Percentiles rank a stretch among this genome's conserved stretches.
Evolutionary conservation across 2,888 invertebrate genomes (phyloP).

Genomic region (Volucella inanis): DNA sequence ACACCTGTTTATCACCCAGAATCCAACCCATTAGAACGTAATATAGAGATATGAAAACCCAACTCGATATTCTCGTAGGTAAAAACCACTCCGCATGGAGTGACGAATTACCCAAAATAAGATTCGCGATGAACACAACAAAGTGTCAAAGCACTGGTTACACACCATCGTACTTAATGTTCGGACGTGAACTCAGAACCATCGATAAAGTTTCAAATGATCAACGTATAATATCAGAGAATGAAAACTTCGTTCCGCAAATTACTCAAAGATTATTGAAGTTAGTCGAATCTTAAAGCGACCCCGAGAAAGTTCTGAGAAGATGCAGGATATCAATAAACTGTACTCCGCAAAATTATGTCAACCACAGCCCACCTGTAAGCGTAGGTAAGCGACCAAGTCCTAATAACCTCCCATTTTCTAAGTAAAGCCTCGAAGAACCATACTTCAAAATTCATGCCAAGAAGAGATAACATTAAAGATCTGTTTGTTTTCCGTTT

Average conservation of each 20-base stretch:
- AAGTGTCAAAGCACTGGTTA: conserved; percentile 37
- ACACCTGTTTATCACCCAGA: conserved; percentile 72
- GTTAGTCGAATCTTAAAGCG: too few species aligned
- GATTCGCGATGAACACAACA: conserved; percentile 31
- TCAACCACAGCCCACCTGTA: too few species aligned
- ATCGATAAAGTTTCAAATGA: conserved; percentile 6
- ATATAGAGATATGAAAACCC: conserved; percentile 56
- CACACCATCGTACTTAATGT: conserved; percentile 1
- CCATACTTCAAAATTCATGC: too few species aligned
- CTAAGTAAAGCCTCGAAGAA: too few species aligned
- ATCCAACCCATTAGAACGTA: conserved; percentile 69
- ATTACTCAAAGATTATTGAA: conserved; percentile 5
- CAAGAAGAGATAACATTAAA: too few species aligned
- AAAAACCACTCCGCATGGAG: conserved; percentile 20
- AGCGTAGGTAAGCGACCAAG: too few species aligned
- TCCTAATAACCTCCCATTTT: too few species aligned
- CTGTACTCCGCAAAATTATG: too few species aligned
- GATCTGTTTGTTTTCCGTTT: too few species aligned
- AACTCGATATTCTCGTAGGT: conserved; percentile 5
- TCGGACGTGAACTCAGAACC: conserved; percentile 14
- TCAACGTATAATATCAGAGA: not conserved
- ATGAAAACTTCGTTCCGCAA: conserved; percentile 18
- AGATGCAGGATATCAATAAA: too few species aligned
- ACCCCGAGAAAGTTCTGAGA: too few species aligned
- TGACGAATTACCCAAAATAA: conserved; percentile 2